Evolutionary conservation across 2,797 vertebrate species (phyloP).

Genomic region (Centropyge bicolor): DNA sequence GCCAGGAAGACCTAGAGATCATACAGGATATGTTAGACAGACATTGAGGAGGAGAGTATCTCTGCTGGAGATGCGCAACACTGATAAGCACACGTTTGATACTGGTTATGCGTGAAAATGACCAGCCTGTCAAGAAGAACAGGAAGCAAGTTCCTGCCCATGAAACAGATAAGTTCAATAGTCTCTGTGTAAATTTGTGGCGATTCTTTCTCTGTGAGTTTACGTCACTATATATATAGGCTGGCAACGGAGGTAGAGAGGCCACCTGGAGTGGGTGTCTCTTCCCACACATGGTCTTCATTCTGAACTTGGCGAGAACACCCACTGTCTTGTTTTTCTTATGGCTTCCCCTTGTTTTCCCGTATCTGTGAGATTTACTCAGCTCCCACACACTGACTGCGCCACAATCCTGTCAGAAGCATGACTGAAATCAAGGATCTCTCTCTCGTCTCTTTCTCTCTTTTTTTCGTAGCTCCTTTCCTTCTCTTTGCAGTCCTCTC

Average conservation of each 20-base stretch:
- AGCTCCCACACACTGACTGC: conserved; percentile 66
- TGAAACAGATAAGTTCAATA: conserved; percentile 5
- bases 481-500: conserved; percentile 18
- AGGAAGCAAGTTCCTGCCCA: background rate
- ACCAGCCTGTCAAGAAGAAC: background rate
- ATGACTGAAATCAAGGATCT: conserved; percentile 44
- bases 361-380: conserved; percentile 64
- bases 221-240: conserved; percentile 43
- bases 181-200: background rate
- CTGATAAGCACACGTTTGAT: background rate
- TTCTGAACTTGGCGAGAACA: conserved; percentile 68
- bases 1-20: background rate
- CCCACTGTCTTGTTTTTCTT: conserved; percentile 66
- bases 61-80: conserved; percentile 7
- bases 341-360: conserved; percentile 66
- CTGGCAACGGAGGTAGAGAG: conserved; percentile 40
- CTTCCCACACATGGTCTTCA: conserved; percentile 72
- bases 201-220: conserved; percentile 25
- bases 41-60: background rate
- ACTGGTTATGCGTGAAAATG: background rate
- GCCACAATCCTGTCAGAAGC: conserved; percentile 60
- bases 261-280: conserved; percentile 73
- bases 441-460: background rate
- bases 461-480: conserved; percentile 6
- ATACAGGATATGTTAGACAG: background rate